A percentile compares a stretch with the other conserved stretches of the same genome.
phyloP scores from a whole-genome alignment of 2,888 invertebrate species.

The Raillietiella orientalis region DNA sequence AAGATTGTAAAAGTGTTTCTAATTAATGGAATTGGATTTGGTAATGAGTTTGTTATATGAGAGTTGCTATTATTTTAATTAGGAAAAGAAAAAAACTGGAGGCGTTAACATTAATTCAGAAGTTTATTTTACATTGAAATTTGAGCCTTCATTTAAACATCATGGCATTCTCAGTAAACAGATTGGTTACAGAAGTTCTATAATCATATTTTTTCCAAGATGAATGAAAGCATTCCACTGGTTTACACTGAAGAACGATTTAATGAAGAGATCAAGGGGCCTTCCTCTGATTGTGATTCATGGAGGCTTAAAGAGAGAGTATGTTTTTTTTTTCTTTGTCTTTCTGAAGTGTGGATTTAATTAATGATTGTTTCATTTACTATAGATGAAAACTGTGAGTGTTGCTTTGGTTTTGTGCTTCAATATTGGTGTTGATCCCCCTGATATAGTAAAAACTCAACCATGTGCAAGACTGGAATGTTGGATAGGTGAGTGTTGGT shows the following conservation, averaged over 20 bases:
- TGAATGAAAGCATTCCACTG: constrained; percentile 23
- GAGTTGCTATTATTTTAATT: too few species aligned
- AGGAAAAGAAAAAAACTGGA: too few species aligned
- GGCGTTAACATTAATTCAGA: too few species aligned
- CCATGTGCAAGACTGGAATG: constrained; percentile 84
- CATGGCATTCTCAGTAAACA: too few species aligned
- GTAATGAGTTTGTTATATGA: too few species aligned
- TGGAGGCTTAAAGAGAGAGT: constrained; percentile 84
- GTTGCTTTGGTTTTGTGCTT: constrained; percentile 88
- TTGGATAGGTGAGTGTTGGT: constrained; percentile 51
- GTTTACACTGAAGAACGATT: constrained; percentile 40
- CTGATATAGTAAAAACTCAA: constrained; percentile 84
- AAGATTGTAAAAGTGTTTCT: too few species aligned
- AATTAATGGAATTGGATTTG: too few species aligned
- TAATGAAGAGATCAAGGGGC: constrained; percentile 31
- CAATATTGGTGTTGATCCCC: constrained; percentile 98
- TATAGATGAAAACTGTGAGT: constrained; percentile 92
- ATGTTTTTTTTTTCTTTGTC: constrained; percentile 9
- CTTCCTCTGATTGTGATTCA: constrained; percentile 29
- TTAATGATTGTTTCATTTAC: constrained; percentile 8
- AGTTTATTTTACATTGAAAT: too few species aligned
- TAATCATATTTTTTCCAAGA: too few species aligned
- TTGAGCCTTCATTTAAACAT: too few species aligned
- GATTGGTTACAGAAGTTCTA: too few species aligned
- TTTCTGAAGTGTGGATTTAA: background rate